Percentiles rank a stretch among this genome's conserved stretches.
Conservation (phyloP, 2,797 vertebrate species). For the Siniperca undulata region DNA sequence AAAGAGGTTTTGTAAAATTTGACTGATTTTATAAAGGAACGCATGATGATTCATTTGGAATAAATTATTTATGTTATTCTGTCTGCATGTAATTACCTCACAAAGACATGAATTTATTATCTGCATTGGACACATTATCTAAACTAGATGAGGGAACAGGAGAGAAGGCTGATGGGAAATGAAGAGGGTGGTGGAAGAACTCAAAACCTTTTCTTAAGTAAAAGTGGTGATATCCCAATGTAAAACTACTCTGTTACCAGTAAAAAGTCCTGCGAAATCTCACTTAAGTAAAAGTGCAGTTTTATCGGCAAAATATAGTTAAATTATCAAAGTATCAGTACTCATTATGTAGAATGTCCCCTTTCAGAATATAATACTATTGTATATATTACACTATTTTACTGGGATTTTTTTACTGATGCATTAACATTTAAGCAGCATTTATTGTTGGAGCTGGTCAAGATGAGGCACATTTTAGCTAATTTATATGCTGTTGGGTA, state of each 20-base stretch:
- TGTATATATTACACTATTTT: neutral
- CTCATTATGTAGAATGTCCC: neutral
- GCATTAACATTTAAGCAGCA: neutral
- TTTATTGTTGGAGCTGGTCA: neutral
- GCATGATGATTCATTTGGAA: conserved; percentile 57
- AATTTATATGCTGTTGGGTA: neutral
- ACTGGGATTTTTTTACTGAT: neutral
- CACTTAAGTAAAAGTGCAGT: neutral
- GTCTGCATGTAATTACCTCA: conserved; percentile 37
- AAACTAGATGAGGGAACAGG: conserved; percentile 3
- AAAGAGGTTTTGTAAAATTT: conserved; percentile 37
- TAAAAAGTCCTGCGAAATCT: neutral
- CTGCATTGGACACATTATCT: neutral
- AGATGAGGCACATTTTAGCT: neutral
- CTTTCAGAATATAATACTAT: neutral
- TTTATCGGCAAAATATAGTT: neutral
- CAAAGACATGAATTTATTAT: conserved; percentile 9
- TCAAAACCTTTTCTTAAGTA: neutral
- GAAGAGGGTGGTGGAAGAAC: neutral
- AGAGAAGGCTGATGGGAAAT: neutral
- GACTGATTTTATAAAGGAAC: conserved; percentile 61
- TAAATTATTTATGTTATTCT: conserved; percentile 76
- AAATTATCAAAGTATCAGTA: neutral
- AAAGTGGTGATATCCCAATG: neutral
- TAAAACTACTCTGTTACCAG: neutral